These are phyloP conservation scores for Zingel zingel DNA, from an alignment of 2,113 vertebrate genomes.

Conservation along the genomic window DNA sequence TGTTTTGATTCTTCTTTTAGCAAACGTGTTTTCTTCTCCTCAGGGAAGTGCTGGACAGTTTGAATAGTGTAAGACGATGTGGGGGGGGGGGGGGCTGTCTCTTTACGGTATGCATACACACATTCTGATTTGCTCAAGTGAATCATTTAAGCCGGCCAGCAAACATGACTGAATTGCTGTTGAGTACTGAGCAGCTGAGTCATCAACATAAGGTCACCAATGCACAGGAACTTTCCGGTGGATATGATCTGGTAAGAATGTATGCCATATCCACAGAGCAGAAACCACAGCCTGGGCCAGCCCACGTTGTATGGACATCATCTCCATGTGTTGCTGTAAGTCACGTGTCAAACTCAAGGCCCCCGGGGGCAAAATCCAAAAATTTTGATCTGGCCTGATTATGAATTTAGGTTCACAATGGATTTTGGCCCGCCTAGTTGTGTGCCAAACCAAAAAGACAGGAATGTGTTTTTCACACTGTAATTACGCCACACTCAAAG, in stretches of 20 bases:
- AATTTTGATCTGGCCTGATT: no score
- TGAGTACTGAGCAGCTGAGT: neutral
- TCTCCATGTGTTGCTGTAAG: neutral
- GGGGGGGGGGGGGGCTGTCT: neutral
- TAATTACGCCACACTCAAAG: no score
- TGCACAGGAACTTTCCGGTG: constrained; percentile 35
- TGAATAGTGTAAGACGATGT: neutral
- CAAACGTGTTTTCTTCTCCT: constrained; percentile 29
- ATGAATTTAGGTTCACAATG: no score
- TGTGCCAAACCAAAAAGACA: no score
- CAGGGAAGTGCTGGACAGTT: constrained; percentile 52
- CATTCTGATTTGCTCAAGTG: neutral
- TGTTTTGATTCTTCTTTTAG: neutral
- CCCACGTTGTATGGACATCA: neutral
- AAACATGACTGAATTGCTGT: neutral
- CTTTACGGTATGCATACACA: neutral
- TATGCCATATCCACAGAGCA: constrained; percentile 27
- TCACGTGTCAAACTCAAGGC: neutral
- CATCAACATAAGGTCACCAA: constrained; percentile 8
- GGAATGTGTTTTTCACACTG: no score
- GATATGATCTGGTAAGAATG: constrained; percentile 38
- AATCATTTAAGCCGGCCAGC: neutral
- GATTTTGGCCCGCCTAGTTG: no score
- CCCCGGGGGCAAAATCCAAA: no score
- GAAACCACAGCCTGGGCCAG: constrained; percentile 4